Evolutionary conservation across 2,113 vertebrate genomes (phyloP), one percentile per base, ranked within the genome.

Genomic region (Clupea harengus): DNA sequence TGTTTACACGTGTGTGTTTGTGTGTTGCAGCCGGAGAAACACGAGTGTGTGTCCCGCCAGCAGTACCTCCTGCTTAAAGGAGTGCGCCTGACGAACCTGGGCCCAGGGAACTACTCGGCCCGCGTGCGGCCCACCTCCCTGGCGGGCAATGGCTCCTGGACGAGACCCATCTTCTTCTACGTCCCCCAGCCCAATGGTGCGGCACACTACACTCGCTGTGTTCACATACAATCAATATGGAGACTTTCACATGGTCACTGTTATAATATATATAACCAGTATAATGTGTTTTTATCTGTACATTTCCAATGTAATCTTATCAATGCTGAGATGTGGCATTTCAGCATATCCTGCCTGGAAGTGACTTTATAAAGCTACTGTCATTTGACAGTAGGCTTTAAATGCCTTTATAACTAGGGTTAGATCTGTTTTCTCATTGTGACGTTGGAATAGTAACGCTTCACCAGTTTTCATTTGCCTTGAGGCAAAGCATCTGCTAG

Each of bases 101-200:
- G 95, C 83, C 95, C 97, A 0, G 98, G 98, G 4, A 99, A 99
- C 90, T 99, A 99, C 81, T 96, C 98, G 0, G 97, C 96, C 60
- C 95, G 95, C 8, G 96, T 99, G 82, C 96, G 97, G 17, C 98
- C 97, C 85, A 99, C 96, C 4, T 99, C 98, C 0, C 94, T 99
- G 28, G 96, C 97, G 50, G 98, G 98, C 57, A 99, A 99, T 0
- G 98, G 98, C 18, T 99, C 98, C 0, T 99, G 98, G 98, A 99
- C 98, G 0, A 97, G 98, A 15, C 95, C 95, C 0, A 93, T 98
- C 87, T 97, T 89, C 84, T 99, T 99, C 93, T 98, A 97, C 0
- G 97, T 99, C 72, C 90, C 92, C 45, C 97, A 95, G 0, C 95
- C 95, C 82, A 97, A 96, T 94, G 89, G 98, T 99, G 13, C 67